Conservation (phyloP, 2,797 vertebrate genomes). For the Rhynchotus rufescens region DNA sequence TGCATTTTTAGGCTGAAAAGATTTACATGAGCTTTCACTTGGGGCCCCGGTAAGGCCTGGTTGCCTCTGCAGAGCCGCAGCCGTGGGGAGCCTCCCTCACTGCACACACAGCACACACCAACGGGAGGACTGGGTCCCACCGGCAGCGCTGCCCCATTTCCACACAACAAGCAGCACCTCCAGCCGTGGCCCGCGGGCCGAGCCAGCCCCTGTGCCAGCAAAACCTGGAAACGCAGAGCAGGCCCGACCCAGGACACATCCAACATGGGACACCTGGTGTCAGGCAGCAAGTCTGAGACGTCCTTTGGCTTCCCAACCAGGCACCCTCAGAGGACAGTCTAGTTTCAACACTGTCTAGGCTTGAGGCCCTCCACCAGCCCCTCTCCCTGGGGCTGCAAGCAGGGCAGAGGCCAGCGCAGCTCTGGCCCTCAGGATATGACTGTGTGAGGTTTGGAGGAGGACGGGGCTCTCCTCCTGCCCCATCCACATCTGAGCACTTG, state of each 20-base stretch:
- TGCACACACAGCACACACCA: no score
- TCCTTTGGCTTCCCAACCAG: neutral
- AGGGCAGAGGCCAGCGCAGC: neutral
- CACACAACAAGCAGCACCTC: neutral
- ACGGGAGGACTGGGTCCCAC: neutral
- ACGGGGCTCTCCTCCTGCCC: neutral
- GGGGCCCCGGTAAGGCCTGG: neutral
- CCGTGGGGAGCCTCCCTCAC: neutral
- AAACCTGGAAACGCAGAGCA: neutral
- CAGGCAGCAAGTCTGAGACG: neutral
- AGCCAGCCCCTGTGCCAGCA: neutral
- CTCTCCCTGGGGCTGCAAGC: neutral
- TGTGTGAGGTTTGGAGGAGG: neutral
- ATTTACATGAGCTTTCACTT: conserved; percentile 3
- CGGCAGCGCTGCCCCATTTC: neutral
- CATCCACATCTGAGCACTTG: neutral
- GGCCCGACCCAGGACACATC: neutral
- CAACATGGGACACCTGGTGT: rapidly evolving
- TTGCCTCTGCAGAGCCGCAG: neutral
- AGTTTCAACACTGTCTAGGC: neutral
- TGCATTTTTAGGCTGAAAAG: neutral
- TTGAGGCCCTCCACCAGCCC: neutral
- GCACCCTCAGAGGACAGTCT: neutral
- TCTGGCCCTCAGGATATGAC: neutral
- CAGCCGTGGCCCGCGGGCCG: rapidly evolving